Percentiles rank a stretch among this genome's conserved stretches.
phyloP scores from a whole-genome alignment of 92 coral and sea anemone genomes.

The Muricea muricata region DNA sequence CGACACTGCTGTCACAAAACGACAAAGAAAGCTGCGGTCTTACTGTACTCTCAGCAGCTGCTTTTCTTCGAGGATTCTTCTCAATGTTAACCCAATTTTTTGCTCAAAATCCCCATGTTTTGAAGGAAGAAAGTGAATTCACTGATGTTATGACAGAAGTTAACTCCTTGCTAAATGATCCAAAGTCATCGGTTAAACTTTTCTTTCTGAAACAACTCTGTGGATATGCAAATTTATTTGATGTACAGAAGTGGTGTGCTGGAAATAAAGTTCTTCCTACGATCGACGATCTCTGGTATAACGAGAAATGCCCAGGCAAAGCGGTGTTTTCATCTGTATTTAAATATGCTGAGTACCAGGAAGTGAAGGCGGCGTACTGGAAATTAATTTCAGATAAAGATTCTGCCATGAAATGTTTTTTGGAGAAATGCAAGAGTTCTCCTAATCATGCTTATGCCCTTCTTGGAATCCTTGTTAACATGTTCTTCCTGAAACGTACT shows the following conservation, averaged over 20 bases:
- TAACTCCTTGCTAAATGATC: conserved; percentile 51
- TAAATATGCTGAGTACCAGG: conserved; percentile 27
- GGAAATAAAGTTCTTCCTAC: conserved; percentile 59
- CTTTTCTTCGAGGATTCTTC: conserved; percentile 77
- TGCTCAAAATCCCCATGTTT: conserved; percentile 30
- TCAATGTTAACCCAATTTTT: conserved; percentile 66
- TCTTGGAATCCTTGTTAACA: conserved; percentile 68
- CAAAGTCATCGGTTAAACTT: conserved; percentile 35
- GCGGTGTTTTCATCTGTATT: conserved; percentile 29
- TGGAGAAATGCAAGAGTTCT: conserved; percentile 33
- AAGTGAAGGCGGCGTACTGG: conserved; percentile 36
- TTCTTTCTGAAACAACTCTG: conserved; percentile 84
- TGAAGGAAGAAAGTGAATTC: conserved; percentile 41
- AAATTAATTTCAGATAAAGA: not conserved
- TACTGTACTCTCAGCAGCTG: conserved; percentile 74
- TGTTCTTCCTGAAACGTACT: conserved; percentile 79
- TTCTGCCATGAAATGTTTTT: not conserved
- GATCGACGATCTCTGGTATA: conserved; percentile 51
- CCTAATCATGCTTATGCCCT: conserved; percentile 51
- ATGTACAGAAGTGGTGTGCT: conserved; percentile 63
- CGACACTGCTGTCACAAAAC: conserved; percentile 47
- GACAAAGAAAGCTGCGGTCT: conserved; percentile 52
- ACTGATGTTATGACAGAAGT: conserved; percentile 68
- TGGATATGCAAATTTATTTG: conserved; percentile 62
- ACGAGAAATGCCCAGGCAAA: conserved; percentile 31